phyloP scores from a whole-genome alignment of 2,113 vertebrate species.

The Sardina pilchardus region DNA sequence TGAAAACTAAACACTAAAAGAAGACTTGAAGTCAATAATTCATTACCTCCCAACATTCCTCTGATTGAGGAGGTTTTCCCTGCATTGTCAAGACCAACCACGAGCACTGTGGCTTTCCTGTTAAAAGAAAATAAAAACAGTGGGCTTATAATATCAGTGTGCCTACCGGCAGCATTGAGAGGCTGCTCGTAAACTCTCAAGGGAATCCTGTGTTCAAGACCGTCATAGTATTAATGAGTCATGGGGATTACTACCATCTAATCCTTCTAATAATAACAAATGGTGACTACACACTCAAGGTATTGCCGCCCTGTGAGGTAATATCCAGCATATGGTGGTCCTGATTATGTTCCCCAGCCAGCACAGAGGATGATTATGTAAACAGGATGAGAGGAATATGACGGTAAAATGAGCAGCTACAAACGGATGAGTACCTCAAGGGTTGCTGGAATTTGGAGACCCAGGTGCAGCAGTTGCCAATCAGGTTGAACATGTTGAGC shows the following conservation, averaged over 20 bases:
- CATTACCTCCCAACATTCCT: constrained; percentile 79
- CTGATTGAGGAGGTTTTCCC: constrained; percentile 82
- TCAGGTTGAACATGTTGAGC: constrained; percentile 83
- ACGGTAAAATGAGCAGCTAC: background rate
- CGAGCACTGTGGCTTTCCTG: constrained; percentile 83
- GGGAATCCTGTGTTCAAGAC: background rate
- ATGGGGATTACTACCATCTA: background rate
- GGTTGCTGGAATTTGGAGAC: constrained; percentile 82
- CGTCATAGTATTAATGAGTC: background rate
- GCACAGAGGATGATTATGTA: background rate
- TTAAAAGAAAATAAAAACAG: constrained; percentile 4
- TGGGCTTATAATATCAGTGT: background rate
- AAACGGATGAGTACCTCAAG: constrained; percentile 68
- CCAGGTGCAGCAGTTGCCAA: constrained; percentile 86
- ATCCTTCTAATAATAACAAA: constrained; percentile 15
- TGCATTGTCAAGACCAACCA: constrained; percentile 84
- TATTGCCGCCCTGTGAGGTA: background rate
- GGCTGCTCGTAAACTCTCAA: background rate
- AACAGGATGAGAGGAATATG: background rate
- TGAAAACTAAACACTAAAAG: background rate
- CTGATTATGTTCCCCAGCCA: background rate
- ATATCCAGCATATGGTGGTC: background rate
- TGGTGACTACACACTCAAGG: background rate
- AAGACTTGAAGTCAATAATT: background rate
- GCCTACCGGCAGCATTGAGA: background rate